phyloP scores from a whole-genome alignment of 2,113 vertebrate species.

The Mirounga angustirostris region DNA sequence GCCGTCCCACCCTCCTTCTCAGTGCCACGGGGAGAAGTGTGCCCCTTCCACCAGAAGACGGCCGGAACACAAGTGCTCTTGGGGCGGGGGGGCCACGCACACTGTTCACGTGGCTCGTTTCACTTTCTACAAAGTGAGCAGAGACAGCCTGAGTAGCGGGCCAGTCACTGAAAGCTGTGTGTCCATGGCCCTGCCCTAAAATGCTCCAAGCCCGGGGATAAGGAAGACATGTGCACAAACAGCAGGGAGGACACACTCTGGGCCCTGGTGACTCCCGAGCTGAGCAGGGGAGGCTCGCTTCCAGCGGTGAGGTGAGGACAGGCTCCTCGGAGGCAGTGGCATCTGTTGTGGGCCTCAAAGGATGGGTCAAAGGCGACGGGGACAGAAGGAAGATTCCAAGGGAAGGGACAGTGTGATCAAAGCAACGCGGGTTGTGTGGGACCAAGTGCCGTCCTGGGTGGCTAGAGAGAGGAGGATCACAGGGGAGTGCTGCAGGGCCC shows the following conservation, averaged over 20 bases:
- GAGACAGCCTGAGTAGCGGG: background rate
- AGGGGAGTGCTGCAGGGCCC: too few relatives aligned
- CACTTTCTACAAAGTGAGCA: background rate
- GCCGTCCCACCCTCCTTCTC: background rate
- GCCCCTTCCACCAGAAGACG: background rate
- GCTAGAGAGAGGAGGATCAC: background rate
- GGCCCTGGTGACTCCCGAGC: background rate
- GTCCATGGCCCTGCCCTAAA: background rate
- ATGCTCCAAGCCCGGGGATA: background rate
- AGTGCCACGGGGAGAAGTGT: background rate
- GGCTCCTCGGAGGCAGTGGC: rapidly evolving
- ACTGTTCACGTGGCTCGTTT: background rate
- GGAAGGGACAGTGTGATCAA: background rate
- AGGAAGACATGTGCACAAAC: background rate
- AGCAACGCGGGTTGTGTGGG: background rate
- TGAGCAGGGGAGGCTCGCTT: background rate
- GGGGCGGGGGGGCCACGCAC: rapidly evolving
- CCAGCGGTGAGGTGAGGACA: too few relatives aligned
- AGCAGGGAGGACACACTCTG: rapidly evolving
- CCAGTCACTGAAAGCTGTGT: too few relatives aligned
- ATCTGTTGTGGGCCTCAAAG: background rate
- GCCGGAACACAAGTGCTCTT: rapidly evolving
- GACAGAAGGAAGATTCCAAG: background rate
- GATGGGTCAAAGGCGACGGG: background rate
- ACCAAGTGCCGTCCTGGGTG: rapidly evolving